Conservation (phyloP, 2,113 vertebrate genomes). For the Platysternon megacephalum region DNA sequence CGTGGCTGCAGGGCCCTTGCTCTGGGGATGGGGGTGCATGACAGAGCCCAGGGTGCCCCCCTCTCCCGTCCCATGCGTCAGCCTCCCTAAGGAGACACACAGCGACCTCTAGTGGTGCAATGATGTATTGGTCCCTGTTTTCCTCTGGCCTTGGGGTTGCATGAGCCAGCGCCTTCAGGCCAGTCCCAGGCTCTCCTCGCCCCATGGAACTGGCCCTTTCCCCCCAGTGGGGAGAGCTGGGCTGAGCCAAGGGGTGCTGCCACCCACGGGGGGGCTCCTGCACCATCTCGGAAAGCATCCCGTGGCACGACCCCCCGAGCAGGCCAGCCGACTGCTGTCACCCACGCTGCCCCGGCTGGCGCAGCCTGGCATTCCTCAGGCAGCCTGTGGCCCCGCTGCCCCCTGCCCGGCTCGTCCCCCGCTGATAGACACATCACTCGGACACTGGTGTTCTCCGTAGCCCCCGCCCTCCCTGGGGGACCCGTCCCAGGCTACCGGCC, state of each 20-base stretch:
- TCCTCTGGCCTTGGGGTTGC: not conserved
- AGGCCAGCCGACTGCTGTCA: too few relatives aligned
- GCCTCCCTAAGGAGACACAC: not conserved
- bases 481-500: too few relatives aligned
- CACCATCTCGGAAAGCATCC: too few relatives aligned
- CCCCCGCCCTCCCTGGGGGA: not conserved
- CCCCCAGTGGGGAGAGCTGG: not conserved
- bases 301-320: too few relatives aligned
- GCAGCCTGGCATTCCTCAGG: too few relatives aligned
- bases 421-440: not conserved
- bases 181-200: not conserved
- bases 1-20: not conserved
- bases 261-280: too few relatives aligned
- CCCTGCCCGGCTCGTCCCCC: not conserved
- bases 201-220: not conserved
- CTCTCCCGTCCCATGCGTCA: too few relatives aligned
- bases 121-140: not conserved
- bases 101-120: not conserved
- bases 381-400: not conserved
- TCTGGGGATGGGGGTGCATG: too few relatives aligned
- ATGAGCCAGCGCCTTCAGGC: not conserved
- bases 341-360: too few relatives aligned
- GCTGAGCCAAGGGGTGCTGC: not conserved
- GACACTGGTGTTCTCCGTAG: not conserved
- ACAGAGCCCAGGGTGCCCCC: too few relatives aligned